phyloP scores from a whole-genome alignment of 2,888 invertebrate genomes.

The Heteromurus nitidus region DNA sequence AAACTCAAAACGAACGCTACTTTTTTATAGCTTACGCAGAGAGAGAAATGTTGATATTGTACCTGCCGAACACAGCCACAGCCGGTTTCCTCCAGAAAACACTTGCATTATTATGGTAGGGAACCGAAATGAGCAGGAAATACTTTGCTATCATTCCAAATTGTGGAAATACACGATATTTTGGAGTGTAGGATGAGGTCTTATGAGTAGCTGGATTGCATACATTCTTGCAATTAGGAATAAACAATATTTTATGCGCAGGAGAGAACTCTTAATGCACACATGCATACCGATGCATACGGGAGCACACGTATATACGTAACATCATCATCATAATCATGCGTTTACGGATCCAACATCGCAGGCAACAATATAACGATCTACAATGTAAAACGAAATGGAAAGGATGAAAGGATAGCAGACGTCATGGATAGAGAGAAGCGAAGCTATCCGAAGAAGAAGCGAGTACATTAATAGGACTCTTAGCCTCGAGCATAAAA shows the following conservation, averaged over 20 bases:
- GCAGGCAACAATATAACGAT: conserved; percentile 47
- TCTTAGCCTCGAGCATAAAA: conserved; percentile 31
- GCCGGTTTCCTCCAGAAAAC: conserved; percentile 60
- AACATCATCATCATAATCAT: not conserved
- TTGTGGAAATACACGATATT: not conserved
- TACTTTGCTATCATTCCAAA: not conserved
- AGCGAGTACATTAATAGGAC: conserved; percentile 37
- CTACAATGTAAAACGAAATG: conserved; percentile 51
- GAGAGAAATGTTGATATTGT: not conserved
- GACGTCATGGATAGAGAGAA: conserved; percentile 43
- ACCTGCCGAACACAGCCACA: not conserved
- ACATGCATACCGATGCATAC: not conserved
- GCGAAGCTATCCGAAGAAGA: conserved; percentile 47
- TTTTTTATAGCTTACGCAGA: not conserved
- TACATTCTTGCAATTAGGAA: not conserved
- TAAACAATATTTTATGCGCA: not conserved
- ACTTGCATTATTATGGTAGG: conserved; percentile 14
- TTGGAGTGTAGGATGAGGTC: not conserved
- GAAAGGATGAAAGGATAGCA: too few relatives aligned
- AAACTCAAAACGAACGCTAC: not conserved
- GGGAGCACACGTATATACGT: not conserved
- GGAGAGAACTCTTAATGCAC: not conserved
- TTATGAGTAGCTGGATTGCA: not conserved
- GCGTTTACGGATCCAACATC: not conserved
- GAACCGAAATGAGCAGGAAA: not conserved